Percentiles rank a stretch among this genome's conserved stretches.
phyloP scores from a whole-genome alignment of 2,888 invertebrate genomes.

The Chromoteleia sp. region DNA sequence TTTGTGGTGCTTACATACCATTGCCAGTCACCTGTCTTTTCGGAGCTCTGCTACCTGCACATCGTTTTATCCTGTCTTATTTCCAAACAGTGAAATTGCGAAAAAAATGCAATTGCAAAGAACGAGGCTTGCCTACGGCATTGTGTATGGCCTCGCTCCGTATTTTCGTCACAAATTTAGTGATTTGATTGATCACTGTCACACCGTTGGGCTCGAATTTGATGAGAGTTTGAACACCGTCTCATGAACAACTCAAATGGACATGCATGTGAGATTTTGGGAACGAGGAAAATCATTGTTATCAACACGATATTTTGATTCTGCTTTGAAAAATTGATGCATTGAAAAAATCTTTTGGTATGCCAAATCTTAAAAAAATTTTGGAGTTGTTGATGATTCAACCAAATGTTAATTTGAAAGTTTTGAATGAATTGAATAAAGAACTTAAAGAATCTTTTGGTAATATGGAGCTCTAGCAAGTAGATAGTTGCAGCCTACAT shows the following conservation, averaged over 20 bases:
- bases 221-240: slow-evolving; percentile 71
- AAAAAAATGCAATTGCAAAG: slow-evolving; percentile 65
- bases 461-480: slow-evolving; percentile 68
- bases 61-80: slow-evolving; percentile 3
- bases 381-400: not conserved
- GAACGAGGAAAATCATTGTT: slow-evolving; percentile 66
- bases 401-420: slow-evolving; percentile 2
- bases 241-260: slow-evolving; percentile 72
- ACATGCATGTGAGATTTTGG: slow-evolving; percentile 73
- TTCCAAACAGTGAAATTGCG: slow-evolving; percentile 24
- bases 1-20: slow-evolving; percentile 22
- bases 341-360: slow-evolving; percentile 23
- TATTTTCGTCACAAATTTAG: slow-evolving; percentile 56
- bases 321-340: slow-evolving; percentile 23
- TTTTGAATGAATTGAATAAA: not conserved
- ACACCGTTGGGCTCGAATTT: slow-evolving; percentile 60
- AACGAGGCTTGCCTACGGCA: slow-evolving; percentile 67
- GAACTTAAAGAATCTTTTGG: slow-evolving; percentile 59
- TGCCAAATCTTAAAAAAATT: slow-evolving; percentile 1
- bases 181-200: slow-evolving; percentile 42
- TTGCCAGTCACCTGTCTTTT: slow-evolving; percentile 15
- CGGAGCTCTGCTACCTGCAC: slow-evolving; percentile 15
- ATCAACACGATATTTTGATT: slow-evolving; percentile 72
- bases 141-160: slow-evolving; percentile 65
- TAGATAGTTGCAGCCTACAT: slow-evolving; percentile 77